These are phyloP conservation scores for Daphoenositta chrysoptera DNA, from an alignment of 2,113 vertebrate genomes.

Conservation along the genomic window DNA sequence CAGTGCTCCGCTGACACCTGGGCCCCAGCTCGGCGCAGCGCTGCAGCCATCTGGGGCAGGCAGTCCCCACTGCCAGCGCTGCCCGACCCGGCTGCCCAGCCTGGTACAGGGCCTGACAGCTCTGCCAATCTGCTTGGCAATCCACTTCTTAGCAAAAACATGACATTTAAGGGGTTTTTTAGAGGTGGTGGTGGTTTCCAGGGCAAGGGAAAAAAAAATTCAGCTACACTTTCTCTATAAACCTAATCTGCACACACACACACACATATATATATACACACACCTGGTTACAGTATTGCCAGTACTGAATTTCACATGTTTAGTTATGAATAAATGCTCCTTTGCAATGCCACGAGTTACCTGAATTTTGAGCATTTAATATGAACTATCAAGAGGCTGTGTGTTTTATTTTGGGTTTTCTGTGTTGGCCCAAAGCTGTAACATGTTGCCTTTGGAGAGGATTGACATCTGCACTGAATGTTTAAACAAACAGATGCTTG, in stretches of 20 bases:
- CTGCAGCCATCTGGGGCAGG: constrained; percentile 46
- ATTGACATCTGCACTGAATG: not conserved
- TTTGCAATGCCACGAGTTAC: not conserved
- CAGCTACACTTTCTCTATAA: not conserved
- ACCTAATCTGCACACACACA: not conserved
- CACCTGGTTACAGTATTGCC: fast-evolving
- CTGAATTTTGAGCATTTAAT: not conserved
- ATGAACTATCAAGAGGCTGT: not conserved
- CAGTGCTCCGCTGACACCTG: not conserved
- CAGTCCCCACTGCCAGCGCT: not conserved
- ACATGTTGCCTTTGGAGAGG: not conserved
- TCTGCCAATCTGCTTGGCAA: constrained; percentile 34
- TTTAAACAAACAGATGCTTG: not conserved
- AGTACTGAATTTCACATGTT: not conserved
- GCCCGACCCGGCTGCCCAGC: not conserved
- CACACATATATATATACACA: no score
- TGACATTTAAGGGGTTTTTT: not conserved
- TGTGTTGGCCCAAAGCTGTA: not conserved
- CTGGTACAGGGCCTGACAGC: not conserved
- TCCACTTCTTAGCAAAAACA: not conserved
- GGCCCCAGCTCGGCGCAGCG: not conserved
- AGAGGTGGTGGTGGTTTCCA: not conserved
- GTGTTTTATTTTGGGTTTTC: not conserved
- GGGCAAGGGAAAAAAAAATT: not conserved
- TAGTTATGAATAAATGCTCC: not conserved